These are phyloP conservation scores for Drosophila kepulauana DNA, from an alignment of 1,140 invertebrate genomes.

Conservation along the genomic window DNA sequence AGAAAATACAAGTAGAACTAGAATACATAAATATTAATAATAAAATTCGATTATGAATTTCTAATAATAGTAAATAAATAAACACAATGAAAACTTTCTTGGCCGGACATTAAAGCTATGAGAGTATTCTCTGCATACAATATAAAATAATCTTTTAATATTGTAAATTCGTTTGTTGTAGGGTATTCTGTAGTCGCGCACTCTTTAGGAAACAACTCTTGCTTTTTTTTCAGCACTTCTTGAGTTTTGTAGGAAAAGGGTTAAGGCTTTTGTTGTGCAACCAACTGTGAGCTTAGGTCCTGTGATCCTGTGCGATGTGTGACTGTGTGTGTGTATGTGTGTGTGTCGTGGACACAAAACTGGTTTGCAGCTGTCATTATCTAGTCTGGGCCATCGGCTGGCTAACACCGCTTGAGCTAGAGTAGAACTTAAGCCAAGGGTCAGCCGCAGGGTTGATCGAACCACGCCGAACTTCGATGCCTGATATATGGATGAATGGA, in stretches of 20 bases:
- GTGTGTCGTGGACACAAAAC: slow-evolving; percentile 30
- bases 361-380: slow-evolving; percentile 71
- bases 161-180: neutral
- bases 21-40: too few relatives aligned
- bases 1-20: too few relatives aligned
- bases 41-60: too few relatives aligned
- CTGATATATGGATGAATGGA: slow-evolving; percentile 19
- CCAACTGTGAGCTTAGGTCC: slow-evolving; percentile 69
- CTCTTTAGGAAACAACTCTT: neutral
- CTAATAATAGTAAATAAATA: too few relatives aligned
- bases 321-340: slow-evolving; percentile 5
- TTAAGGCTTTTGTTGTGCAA: slow-evolving; percentile 72
- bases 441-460: slow-evolving; percentile 68
- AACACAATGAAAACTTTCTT: too few relatives aligned
- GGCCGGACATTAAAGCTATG: too few relatives aligned
- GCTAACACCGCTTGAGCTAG: slow-evolving; percentile 28
- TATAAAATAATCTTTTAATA: too few relatives aligned
- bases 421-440: slow-evolving; percentile 52
- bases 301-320: slow-evolving; percentile 15
- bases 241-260: slow-evolving; percentile 42
- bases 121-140: too few relatives aligned
- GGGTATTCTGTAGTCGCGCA: neutral
- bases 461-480: slow-evolving; percentile 23
- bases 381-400: slow-evolving; percentile 61
- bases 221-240: slow-evolving; percentile 7